Evolutionary conservation across 1,140 invertebrate species (phyloP).

Genomic region (Neelides sp.): DNA sequence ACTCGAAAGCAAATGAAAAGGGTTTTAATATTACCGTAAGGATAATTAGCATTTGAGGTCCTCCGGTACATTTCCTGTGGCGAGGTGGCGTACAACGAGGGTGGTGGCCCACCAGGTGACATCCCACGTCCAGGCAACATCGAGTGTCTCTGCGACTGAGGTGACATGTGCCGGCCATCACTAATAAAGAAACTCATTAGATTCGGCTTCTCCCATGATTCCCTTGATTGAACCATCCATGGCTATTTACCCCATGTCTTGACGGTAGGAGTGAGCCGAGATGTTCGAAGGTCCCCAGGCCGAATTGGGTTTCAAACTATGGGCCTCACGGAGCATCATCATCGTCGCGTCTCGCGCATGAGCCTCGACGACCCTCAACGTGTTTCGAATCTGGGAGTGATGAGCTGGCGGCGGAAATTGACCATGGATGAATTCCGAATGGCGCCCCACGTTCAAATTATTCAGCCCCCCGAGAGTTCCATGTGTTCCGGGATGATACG

Average conservation of each 20-base stretch:
- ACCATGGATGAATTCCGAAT: constrained; percentile 13
- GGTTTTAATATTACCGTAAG: too few relatives aligned
- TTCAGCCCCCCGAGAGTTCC: too few relatives aligned
- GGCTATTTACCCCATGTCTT: constrained; percentile 14
- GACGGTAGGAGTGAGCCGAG: constrained; percentile 28
- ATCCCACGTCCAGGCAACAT: constrained; percentile 33
- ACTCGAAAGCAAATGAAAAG: too few relatives aligned
- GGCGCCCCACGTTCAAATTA: constrained; percentile 1
- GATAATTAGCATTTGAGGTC: constrained; percentile 39
- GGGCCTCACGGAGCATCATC: constrained; percentile 36
- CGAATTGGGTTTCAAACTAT: constrained; percentile 34
- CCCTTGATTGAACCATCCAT: neutral
- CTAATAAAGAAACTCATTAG: constrained; percentile 7
- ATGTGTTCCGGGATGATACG: too few relatives aligned
- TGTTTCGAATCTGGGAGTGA: constrained; percentile 16
- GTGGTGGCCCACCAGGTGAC: constrained; percentile 40
- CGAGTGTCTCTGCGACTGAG: constrained; percentile 37
- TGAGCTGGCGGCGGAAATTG: constrained; percentile 30
- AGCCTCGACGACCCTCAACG: constrained; percentile 20
- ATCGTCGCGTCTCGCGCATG: constrained; percentile 24
- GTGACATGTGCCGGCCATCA: constrained; percentile 39
- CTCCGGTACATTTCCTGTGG: constrained; percentile 43
- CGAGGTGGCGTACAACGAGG: constrained; percentile 48
- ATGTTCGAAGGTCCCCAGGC: constrained; percentile 17
- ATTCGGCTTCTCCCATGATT: neutral